A percentile compares a stretch with the other conserved stretches of the same genome.
Conservation (phyloP, 2,888 invertebrate species). For the Melinaea menophilus region DNA sequence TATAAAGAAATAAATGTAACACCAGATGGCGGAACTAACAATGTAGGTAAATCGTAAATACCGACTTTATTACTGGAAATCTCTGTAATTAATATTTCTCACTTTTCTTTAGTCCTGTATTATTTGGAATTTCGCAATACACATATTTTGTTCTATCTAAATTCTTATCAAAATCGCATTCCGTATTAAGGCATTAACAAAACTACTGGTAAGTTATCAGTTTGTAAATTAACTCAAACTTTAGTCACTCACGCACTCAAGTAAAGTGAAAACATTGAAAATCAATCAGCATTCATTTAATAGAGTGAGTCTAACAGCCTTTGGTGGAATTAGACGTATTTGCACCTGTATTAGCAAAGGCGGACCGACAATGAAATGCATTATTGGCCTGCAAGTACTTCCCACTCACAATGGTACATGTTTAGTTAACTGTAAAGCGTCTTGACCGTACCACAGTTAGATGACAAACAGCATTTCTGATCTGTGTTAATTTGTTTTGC, state of each 20-base stretch:
- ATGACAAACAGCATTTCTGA: constrained; percentile 61
- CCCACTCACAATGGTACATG: constrained; percentile 50
- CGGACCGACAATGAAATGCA: constrained; percentile 67
- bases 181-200: too few relatives aligned
- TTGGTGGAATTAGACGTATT: constrained; percentile 46
- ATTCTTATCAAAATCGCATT: too few relatives aligned
- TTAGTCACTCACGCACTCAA: background rate
- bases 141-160: too few relatives aligned
- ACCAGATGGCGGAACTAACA: too few relatives aligned
- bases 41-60: too few relatives aligned
- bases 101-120: too few relatives aligned
- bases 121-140: too few relatives aligned
- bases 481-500: constrained; percentile 72
- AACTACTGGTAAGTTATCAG: too few relatives aligned
- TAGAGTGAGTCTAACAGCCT: constrained; percentile 22
- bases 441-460: constrained; percentile 69
- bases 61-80: too few relatives aligned
- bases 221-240: background rate
- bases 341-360: constrained; percentile 57
- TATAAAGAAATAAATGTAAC: background rate
- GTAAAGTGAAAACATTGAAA: constrained; percentile 29
- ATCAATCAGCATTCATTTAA: constrained; percentile 26
- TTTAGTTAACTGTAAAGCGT: constrained; percentile 71
- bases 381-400: constrained; percentile 65
- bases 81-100: too few relatives aligned